Conservation (phyloP, 2,113 vertebrate genomes). For the Archilochus colubris region DNA sequence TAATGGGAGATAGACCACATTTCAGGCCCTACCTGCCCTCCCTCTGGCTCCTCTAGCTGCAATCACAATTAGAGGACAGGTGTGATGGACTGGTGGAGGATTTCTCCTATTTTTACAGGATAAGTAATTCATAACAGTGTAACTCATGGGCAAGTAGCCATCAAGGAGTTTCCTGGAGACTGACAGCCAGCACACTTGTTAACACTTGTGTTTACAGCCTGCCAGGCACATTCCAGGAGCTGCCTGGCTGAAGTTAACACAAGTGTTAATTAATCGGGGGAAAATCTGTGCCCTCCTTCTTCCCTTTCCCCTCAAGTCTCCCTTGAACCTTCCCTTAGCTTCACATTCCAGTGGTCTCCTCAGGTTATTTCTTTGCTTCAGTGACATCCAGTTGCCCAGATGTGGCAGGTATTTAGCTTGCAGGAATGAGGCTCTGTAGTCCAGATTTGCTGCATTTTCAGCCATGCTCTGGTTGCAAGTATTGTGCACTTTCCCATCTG, state of each 20-base stretch:
- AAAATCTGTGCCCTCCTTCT: neutral
- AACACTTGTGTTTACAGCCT: neutral
- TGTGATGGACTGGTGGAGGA: neutral
- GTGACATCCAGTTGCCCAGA: neutral
- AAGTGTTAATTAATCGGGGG: neutral
- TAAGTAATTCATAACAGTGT: neutral
- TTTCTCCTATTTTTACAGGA: neutral
- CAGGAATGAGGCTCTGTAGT: neutral
- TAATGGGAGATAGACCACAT: accelerated
- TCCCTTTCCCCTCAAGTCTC: neutral
- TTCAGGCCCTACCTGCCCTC: neutral
- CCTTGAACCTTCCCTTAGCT: neutral
- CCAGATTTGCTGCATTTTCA: neutral
- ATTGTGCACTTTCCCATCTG: neutral
- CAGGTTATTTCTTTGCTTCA: neutral
- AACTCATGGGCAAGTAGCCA: neutral
- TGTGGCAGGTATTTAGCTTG: neutral
- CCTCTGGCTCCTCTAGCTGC: neutral
- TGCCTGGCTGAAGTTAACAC: neutral
- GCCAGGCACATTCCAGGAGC: neutral
- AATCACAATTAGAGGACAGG: neutral
- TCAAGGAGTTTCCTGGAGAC: neutral
- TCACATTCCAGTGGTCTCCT: neutral
- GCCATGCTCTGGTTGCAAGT: neutral
- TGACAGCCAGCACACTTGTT: neutral